Evolutionary conservation across 1,140 invertebrate species (phyloP), one percentile per base, ranked within the genome.

Genomic region (Drosophila pruinosa): DNA sequence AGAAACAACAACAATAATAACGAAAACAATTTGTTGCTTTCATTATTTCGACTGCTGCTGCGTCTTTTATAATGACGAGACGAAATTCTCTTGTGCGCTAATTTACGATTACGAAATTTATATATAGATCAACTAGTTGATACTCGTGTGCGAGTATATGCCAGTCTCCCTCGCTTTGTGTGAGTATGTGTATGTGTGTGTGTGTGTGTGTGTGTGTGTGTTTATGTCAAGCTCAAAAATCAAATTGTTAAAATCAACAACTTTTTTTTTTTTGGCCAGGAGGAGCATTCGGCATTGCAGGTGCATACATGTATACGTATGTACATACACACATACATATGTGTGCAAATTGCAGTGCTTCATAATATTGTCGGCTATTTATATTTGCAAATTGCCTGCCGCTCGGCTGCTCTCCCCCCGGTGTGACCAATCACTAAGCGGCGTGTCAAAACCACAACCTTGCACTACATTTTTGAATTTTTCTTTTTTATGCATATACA

Each of bases 391-490:
- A 85, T 85, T 70, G 59, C 31, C 22, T 53, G 47, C 56, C 63
- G 15, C 63, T 38, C 53, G 22, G 36, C 28, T 19, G 31, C 12
- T 12, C n/a, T 17, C 22, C 38, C 24, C 50, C 14, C 7, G n/a
- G n/a, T 31, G 28, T 21, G 6, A 4, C 36, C 22, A 12, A 34
- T 12, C 52, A 78, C 72, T 62, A 63, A 56, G 26, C 72, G 69
- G 61, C 76, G 81, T 85, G 80, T 86, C 76, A 85, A 85, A 85
- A 85, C 68, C 80, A 76, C 63, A 86, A 77, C 80, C 80, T 85
- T 85, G 80, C 80, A 85, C 80, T 69, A 61, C 54, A 85, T 85
- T 80, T 76, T 70, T 56, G 2, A 6, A 28, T 38, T 57, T 14
- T 36, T 36, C 14, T 28, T 61, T 48, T 34, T 43, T 36, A 21